A percentile compares a stretch with the other conserved stretches of the same genome.
phyloP scores from a whole-genome alignment of 2,888 invertebrate genomes.

The Auanema freiburgensis region DNA sequence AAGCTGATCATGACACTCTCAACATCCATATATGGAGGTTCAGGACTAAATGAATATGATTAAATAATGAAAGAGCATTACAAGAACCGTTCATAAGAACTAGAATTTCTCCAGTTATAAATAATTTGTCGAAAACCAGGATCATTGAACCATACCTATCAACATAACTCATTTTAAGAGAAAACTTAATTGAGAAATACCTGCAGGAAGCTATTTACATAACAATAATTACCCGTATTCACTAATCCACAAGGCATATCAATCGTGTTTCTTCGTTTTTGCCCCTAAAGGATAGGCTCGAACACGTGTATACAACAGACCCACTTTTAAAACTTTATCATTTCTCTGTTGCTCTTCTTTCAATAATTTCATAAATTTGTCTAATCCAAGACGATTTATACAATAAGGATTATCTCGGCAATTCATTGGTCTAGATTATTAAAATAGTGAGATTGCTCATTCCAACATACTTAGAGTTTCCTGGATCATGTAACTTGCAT shows the following conservation, averaged over 20 bases:
- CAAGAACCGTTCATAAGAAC: constrained; percentile 30
- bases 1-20: constrained; percentile 54
- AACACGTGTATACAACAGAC: background rate
- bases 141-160: constrained; percentile 62
- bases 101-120: constrained; percentile 52
- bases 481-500: constrained; percentile 36
- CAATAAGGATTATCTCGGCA: constrained; percentile 59
- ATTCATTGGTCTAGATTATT: constrained; percentile 25
- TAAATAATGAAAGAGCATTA: background rate
- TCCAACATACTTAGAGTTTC: constrained; percentile 22
- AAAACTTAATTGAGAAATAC: constrained; percentile 25
- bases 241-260: constrained; percentile 55
- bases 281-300: constrained; percentile 17
- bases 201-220: constrained; percentile 63
- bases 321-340: constrained; percentile 30
- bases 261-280: constrained; percentile 44
- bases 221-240: constrained; percentile 60
- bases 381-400: constrained; percentile 54
- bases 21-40: constrained; percentile 47
- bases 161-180: too few relatives aligned
- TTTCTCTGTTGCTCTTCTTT: constrained; percentile 29
- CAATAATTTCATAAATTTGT: constrained; percentile 59
- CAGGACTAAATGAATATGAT: constrained; percentile 22
- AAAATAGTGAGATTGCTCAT: constrained; percentile 38
- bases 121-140: constrained; percentile 58